Conservation (phyloP, 2,113 vertebrate species). For the Paedocypris sp. region DNA sequence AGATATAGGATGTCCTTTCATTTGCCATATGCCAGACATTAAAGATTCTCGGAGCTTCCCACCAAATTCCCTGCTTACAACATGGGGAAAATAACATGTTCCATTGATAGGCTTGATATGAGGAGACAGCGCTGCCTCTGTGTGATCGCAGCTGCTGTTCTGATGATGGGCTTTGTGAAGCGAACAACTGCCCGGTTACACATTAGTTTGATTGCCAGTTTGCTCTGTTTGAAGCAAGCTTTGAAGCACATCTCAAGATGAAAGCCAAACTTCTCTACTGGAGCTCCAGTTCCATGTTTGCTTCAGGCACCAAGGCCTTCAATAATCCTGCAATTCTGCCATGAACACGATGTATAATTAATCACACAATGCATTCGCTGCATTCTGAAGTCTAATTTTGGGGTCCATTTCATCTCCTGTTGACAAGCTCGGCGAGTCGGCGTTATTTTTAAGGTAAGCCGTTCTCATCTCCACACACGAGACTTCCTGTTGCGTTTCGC, state of each 20-base stretch:
- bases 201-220: slow-evolving; percentile 61
- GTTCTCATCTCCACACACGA: slow-evolving; percentile 42
- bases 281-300: slow-evolving; percentile 46
- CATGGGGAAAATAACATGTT: slow-evolving; percentile 41
- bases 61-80: slow-evolving; percentile 23
- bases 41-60: slow-evolving; percentile 35
- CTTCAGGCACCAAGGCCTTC: slow-evolving; percentile 44
- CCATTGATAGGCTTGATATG: slow-evolving; percentile 43
- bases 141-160: slow-evolving; percentile 46
- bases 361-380: slow-evolving; percentile 46
- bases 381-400: slow-evolving; percentile 40
- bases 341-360: slow-evolving; percentile 57
- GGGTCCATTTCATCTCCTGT: slow-evolving; percentile 31
- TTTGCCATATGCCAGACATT: slow-evolving; percentile 17
- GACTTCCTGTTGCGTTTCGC: slow-evolving; percentile 11
- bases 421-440: slow-evolving; percentile 36
- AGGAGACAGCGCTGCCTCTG: slow-evolving; percentile 25
- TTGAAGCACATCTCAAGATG: slow-evolving; percentile 54
- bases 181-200: slow-evolving; percentile 48
- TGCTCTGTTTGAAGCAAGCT: slow-evolving; percentile 49
- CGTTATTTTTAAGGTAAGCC: slow-evolving; percentile 31
- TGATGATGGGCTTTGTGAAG: slow-evolving; percentile 49
- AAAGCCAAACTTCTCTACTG: slow-evolving; percentile 58
- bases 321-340: slow-evolving; percentile 34
- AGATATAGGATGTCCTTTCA: neutral